Conservation (phyloP, 2,113 vertebrate species). For the Uria aalge region DNA sequence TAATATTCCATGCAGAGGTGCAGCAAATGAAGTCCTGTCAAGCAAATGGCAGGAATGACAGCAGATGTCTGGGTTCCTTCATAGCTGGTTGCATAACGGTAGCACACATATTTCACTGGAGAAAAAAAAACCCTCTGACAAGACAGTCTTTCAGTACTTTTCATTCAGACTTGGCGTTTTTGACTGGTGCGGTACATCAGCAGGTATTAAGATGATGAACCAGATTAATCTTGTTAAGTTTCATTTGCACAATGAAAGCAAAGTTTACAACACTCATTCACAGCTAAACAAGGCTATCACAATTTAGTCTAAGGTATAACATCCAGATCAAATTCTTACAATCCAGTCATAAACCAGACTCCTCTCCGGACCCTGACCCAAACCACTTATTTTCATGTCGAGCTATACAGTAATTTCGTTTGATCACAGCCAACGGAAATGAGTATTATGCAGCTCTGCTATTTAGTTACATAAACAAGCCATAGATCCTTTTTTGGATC, state of each 20-base stretch:
- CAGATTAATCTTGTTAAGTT: conserved; percentile 30
- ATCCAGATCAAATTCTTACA: not conserved
- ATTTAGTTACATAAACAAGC: not conserved
- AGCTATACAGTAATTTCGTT: not conserved
- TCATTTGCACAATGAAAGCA: not conserved
- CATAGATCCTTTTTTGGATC: not conserved
- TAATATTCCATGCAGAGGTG: conserved; percentile 60
- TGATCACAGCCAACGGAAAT: not conserved
- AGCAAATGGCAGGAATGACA: conserved; percentile 62
- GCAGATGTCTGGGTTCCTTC: conserved; percentile 63
- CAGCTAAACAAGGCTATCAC: not conserved
- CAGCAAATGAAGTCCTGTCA: conserved; percentile 68
- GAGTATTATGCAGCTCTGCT: not conserved
- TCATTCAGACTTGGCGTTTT: conserved; percentile 47
- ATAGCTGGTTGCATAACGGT: conserved; percentile 65
- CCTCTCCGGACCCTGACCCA: not conserved
- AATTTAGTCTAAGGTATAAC: not conserved
- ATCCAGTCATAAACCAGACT: not conserved
- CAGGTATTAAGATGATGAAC: not conserved
- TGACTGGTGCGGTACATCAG: conserved; percentile 22
- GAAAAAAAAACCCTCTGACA: conserved; percentile 15
- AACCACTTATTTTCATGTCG: not conserved
- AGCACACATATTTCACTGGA: conserved; percentile 45
- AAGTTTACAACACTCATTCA: not conserved
- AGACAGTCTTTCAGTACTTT: conserved; percentile 36